Evolutionary conservation across 2,888 invertebrate species (phyloP).

Genomic region (Rhagonycha lutea): DNA sequence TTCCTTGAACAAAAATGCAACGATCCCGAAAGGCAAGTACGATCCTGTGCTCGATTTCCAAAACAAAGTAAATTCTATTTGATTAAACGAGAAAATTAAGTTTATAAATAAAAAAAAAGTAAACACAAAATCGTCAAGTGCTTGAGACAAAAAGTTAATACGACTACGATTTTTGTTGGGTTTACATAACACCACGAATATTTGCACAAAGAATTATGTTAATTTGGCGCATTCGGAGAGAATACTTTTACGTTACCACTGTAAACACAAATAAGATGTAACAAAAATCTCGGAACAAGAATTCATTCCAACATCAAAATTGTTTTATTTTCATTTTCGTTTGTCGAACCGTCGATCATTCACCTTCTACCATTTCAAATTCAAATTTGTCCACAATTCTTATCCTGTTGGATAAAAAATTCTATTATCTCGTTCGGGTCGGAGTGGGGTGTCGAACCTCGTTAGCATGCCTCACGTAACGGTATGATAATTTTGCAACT

Average conservation of each 20-base stretch:
- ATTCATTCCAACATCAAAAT: not conserved
- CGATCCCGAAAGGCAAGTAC: too few species aligned
- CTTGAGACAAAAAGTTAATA: not conserved
- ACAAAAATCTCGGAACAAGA: not conserved
- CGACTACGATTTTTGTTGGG: not conserved
- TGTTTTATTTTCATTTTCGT: not conserved
- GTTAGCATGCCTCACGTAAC: not conserved
- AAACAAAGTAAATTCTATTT: not conserved
- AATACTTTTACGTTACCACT: not conserved
- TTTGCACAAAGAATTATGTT: not conserved
- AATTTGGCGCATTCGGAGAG: not conserved
- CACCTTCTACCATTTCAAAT: not conserved
- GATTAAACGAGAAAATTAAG: not conserved
- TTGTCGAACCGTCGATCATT: not conserved
- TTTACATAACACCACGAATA: not conserved
- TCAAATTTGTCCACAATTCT: not conserved
- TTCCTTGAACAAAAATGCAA: too few species aligned
- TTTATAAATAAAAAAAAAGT: not conserved
- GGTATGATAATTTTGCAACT: not conserved
- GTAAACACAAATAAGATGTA: not conserved
- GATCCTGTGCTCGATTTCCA: not conserved
- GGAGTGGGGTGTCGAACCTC: not conserved
- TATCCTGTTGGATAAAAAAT: not conserved
- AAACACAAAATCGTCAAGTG: not conserved
- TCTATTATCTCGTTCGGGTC: not conserved